Base-by-base conservation (phyloP, 2,888 invertebrate genomes). In the Lasioglossum marginatum region DNA sequence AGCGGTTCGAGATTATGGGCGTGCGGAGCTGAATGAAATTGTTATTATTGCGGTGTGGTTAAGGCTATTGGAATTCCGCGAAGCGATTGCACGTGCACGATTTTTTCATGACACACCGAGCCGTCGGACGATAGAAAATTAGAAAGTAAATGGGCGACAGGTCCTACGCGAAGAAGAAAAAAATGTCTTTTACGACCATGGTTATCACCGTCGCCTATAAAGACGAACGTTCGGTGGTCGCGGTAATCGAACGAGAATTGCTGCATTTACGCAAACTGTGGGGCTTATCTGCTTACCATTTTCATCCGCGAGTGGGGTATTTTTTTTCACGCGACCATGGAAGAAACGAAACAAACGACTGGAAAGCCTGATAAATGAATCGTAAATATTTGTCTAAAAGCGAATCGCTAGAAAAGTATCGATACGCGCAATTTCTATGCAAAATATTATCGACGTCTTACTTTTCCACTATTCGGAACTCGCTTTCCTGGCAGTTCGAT, bases 101-200 rank as follows among this genome's bases (percentile, higher is more conserved):
- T 71, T 43, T 60, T 31, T 34, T 16, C 16, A 31, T 34, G 45
- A 34, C 75, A 60, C 4, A 27, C 27, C 34, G 34, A 14, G 57
- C 40, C 60, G 63, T 45, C 23, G 68, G 70, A 63, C 73, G 80
- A 74, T 40, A 86, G 75, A 70, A 43, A 43, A 82, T 86, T 87
- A 87, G 85, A 85, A 88, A 84, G 85, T 73, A 79, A 81, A 81
- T 19, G 12, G 68, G 66, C 80, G 76, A 48, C 48, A 68, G 63
- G 71, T 79, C 34, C 74, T 34, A 43, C 34, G 82, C 34, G 80
- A 81, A 76, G 79, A 80, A 45, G 77, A 52, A 66, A 90, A 88
- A 90, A 27, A 60, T 60, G 88, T 90, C 77, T 81, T 90, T 83
- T 66, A 83, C 71, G 77, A 70, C 52, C 79, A 74, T 45, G 82